A percentile compares a stretch with the other conserved stretches of the same genome.
These are phyloP conservation scores for Dunckerocampus dactyliophorus DNA, from an alignment of 2,113 vertebrate species.

Conservation along the genomic window DNA sequence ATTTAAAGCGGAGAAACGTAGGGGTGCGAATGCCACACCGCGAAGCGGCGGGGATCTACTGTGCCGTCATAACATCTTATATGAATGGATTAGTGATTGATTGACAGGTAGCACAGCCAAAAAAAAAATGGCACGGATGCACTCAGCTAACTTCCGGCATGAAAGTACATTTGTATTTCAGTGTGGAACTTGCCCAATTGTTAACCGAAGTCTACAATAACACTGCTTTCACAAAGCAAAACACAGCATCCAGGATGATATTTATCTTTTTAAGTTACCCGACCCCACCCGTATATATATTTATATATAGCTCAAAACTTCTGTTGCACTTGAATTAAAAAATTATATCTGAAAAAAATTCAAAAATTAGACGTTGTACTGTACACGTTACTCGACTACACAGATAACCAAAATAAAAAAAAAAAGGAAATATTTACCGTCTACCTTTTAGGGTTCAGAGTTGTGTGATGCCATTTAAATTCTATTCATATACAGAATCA, in stretches of 20 bases:
- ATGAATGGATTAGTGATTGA: neutral
- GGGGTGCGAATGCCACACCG: too few relatives aligned
- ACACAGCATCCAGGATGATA: slow-evolving; percentile 70
- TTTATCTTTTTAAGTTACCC: slow-evolving; percentile 59
- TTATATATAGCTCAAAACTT: slow-evolving; percentile 70
- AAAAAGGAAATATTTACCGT: slow-evolving; percentile 63
- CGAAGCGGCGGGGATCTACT: too few relatives aligned
- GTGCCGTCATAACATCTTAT: neutral
- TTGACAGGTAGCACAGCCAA: neutral
- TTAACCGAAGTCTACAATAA: slow-evolving; percentile 62
- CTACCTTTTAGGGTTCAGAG: slow-evolving; percentile 70
- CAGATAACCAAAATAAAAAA: slow-evolving; percentile 75
- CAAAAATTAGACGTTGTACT: slow-evolving; percentile 77
- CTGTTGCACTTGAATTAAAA: slow-evolving; percentile 77
- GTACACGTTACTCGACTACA: slow-evolving; percentile 81
- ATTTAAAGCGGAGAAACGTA: too few relatives aligned
- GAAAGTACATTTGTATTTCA: neutral
- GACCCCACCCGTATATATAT: slow-evolving; percentile 59
- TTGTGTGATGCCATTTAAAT: slow-evolving; percentile 71
- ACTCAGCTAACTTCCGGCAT: neutral
- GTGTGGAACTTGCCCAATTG: slow-evolving; percentile 43
- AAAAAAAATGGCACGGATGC: neutral
- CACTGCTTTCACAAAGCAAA: slow-evolving; percentile 74
- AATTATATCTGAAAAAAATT: slow-evolving; percentile 80
- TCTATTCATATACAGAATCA: slow-evolving; percentile 77